Percentiles rank a stretch among this genome's conserved stretches.
These are phyloP conservation scores for Novumbra hubbsi DNA, from an alignment of 2,797 vertebrate genomes.

Conservation along the genomic window DNA sequence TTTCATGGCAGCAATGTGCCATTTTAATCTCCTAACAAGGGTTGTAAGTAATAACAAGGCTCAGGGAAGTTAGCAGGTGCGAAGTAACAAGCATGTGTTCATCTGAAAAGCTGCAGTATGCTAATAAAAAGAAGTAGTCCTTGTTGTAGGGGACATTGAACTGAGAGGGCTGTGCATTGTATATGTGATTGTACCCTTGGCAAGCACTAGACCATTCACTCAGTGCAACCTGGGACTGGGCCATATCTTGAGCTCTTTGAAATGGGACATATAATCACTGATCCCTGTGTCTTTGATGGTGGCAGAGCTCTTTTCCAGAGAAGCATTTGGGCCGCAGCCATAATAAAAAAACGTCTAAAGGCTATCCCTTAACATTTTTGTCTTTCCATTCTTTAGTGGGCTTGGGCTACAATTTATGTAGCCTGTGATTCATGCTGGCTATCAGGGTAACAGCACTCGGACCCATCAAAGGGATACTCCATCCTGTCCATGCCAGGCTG, in stretches of 20 bases:
- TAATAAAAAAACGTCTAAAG: slow-evolving; percentile 44
- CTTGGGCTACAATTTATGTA: not conserved
- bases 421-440: not conserved
- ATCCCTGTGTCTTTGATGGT: slow-evolving; percentile 42
- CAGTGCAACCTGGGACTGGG: slow-evolving; percentile 25
- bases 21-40: not conserved
- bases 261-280: slow-evolving; percentile 48
- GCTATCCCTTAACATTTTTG: slow-evolving; percentile 14
- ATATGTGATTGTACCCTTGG: slow-evolving; percentile 7
- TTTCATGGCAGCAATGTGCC: too few relatives aligned
- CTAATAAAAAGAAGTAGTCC: not conserved
- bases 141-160: not conserved
- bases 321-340: slow-evolving; percentile 35
- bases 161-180: slow-evolving; percentile 2
- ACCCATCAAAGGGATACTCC: slow-evolving; percentile 1
- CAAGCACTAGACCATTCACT: slow-evolving; percentile 6
- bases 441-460: not conserved
- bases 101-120: not conserved
- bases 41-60: slow-evolving; percentile 2
- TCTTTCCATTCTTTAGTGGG: not conserved
- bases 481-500: slow-evolving; percentile 36
- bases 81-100: not conserved
- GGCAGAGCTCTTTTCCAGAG: slow-evolving; percentile 40
- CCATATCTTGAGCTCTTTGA: slow-evolving; percentile 44
- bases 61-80: not conserved